Conservation (phyloP, 1,140 invertebrate species). For the Cataglyphis hispanica region DNA sequence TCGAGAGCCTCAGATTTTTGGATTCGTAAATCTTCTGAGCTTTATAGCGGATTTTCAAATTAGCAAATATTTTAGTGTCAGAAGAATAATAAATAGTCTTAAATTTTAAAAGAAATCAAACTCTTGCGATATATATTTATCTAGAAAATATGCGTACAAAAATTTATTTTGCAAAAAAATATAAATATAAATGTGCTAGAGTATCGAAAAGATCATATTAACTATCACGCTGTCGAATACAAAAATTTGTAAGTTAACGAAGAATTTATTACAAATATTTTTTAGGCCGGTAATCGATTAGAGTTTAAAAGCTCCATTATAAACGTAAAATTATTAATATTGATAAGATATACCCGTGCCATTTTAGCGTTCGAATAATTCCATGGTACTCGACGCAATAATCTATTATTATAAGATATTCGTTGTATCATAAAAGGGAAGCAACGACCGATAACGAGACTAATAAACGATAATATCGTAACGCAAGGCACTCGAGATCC, state of each 20-base stretch:
- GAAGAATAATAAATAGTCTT: neutral
- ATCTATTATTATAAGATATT: conserved; percentile 43
- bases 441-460: conserved; percentile 50
- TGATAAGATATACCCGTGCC: conserved; percentile 7
- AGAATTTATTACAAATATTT: conserved; percentile 24
- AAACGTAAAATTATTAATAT: conserved; percentile 6
- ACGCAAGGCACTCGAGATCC: neutral
- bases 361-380: conserved; percentile 13
- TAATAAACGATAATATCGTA: conserved; percentile 38
- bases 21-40: neutral
- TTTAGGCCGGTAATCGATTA: neutral
- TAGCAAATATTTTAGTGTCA: neutral
- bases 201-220: neutral
- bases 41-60: neutral
- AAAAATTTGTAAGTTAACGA: neutral
- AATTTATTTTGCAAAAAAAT: neutral
- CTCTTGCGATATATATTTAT: neutral
- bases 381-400: neutral
- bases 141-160: neutral
- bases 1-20: neutral
- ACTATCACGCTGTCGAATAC: neutral
- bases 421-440: conserved; percentile 20
- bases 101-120: neutral
- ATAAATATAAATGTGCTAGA: no score
- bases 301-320: conserved; percentile 13